phyloP scores from a whole-genome alignment of 2,888 invertebrate genomes.

The Conchocele bisecta region DNA sequence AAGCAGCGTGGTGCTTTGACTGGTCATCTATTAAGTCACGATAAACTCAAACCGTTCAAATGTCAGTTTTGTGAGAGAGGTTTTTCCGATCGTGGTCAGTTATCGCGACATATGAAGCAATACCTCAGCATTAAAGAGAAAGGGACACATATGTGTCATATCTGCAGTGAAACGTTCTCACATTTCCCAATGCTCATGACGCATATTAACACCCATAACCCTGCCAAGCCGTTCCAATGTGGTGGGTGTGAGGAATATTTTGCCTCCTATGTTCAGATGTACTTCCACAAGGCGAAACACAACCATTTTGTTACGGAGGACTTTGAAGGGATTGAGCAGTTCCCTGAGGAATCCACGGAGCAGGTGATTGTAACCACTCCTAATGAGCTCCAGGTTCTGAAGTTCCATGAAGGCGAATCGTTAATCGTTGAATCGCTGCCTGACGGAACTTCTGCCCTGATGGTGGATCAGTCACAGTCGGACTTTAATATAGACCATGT shows the following conservation, averaged over 20 bases:
- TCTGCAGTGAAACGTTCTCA: conserved; percentile 43
- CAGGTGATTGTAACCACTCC: too few relatives aligned
- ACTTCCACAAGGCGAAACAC: conserved; percentile 48
- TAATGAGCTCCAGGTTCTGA: too few relatives aligned
- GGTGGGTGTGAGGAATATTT: conserved; percentile 36
- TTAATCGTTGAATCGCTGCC: too few relatives aligned
- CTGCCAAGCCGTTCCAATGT: conserved; percentile 48
- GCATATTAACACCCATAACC: conserved; percentile 50
- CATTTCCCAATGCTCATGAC: conserved; percentile 45
- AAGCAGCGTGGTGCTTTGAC: conserved; percentile 52
- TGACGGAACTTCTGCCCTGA: too few relatives aligned
- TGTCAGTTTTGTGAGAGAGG: conserved; percentile 50
- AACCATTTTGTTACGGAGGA: conserved; percentile 39
- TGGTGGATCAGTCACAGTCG: too few relatives aligned
- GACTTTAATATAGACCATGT: too few relatives aligned
- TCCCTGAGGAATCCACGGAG: too few relatives aligned
- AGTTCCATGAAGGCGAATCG: too few relatives aligned
- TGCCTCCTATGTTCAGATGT: conserved; percentile 41
- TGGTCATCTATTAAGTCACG: conserved; percentile 46
- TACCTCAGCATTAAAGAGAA: conserved; percentile 14
- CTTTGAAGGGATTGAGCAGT: too few relatives aligned
- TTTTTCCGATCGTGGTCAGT: conserved; percentile 44
- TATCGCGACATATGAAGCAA: conserved; percentile 50
- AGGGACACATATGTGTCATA: conserved; percentile 42
- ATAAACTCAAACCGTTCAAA: conserved; percentile 54